Evolutionary conservation across 2,113 vertebrate genomes (phyloP).

Genomic region (Cyprinodon brontotheroides): DNA sequence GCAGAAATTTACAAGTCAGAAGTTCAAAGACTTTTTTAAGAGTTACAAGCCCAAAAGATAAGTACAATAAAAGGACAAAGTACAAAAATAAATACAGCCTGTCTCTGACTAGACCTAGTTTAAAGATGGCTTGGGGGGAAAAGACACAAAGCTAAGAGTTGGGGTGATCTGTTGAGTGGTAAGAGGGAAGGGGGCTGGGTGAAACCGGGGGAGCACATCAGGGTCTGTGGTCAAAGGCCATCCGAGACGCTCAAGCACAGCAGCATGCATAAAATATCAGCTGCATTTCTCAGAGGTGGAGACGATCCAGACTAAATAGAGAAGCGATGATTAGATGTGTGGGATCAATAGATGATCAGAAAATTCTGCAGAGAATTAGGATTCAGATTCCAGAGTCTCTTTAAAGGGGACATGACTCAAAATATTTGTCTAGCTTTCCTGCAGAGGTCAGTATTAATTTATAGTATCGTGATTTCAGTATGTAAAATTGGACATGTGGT

Average conservation of each 20-base stretch:
- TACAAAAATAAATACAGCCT: too few relatives aligned
- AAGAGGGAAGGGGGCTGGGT: slow-evolving; percentile 31
- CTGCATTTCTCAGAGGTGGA: not conserved
- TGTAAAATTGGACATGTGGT: too few relatives aligned
- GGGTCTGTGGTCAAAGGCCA: slow-evolving; percentile 34
- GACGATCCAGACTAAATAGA: not conserved
- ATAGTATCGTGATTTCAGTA: too few relatives aligned
- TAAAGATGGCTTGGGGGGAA: slow-evolving; percentile 8
- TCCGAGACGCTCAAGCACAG: slow-evolving; percentile 1
- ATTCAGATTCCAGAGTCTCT: too few relatives aligned
- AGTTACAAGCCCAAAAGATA: too few relatives aligned
- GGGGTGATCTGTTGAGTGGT: slow-evolving; percentile 38
- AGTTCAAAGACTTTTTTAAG: too few relatives aligned
- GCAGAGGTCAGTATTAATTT: too few relatives aligned
- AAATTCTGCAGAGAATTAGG: too few relatives aligned
- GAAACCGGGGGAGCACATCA: slow-evolving; percentile 21
- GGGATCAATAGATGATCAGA: too few relatives aligned
- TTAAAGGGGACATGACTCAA: too few relatives aligned
- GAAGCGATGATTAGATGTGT: not conserved
- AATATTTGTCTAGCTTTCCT: too few relatives aligned
- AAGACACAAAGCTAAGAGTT: not conserved
- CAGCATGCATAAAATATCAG: not conserved
- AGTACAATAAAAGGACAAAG: too few relatives aligned
- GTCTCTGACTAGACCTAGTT: not conserved
- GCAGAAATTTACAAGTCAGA: slow-evolving; percentile 13